A percentile compares a stretch with the other conserved stretches of the same genome.
Conservation (phyloP, 2,888 invertebrate genomes). For the Cephus pygmeus region DNA sequence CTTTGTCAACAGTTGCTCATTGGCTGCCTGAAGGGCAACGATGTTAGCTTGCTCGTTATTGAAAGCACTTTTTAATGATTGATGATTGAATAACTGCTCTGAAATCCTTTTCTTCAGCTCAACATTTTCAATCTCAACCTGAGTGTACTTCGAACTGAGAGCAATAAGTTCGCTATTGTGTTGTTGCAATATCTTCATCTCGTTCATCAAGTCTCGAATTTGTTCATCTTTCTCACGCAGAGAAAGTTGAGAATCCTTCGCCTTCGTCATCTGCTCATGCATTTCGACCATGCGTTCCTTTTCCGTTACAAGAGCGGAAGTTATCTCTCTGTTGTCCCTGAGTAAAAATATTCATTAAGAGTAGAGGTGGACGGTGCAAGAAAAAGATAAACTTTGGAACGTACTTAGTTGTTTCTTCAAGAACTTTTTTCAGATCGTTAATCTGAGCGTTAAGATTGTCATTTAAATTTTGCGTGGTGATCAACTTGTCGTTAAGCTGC, state of each 20-base stretch:
- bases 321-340: slow-evolving; percentile 49
- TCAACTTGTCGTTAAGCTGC: slow-evolving; percentile 54
- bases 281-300: slow-evolving; percentile 46
- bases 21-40: slow-evolving; percentile 47
- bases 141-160: slow-evolving; percentile 50
- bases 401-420: slow-evolving; percentile 54
- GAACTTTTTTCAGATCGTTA: slow-evolving; percentile 43
- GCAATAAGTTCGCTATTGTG: slow-evolving; percentile 55
- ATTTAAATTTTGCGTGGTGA: slow-evolving; percentile 43
- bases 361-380: background rate
- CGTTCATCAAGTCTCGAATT: slow-evolving; percentile 50
- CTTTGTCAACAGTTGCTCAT: slow-evolving; percentile 52
- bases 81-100: slow-evolving; percentile 47
- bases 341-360: slow-evolving; percentile 2
- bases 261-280: slow-evolving; percentile 44
- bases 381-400: slow-evolving; percentile 7
- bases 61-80: slow-evolving; percentile 47
- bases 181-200: slow-evolving; percentile 55
- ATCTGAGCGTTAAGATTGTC: slow-evolving; percentile 47
- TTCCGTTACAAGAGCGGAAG: slow-evolving; percentile 42
- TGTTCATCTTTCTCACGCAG: slow-evolving; percentile 55
- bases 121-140: slow-evolving; percentile 53
- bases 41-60: slow-evolving; percentile 52
- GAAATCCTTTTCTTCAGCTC: slow-evolving; percentile 52
- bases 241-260: slow-evolving; percentile 41